phyloP scores from a whole-genome alignment of 2,113 vertebrate species.

The Lepisosteus osseus region DNA sequence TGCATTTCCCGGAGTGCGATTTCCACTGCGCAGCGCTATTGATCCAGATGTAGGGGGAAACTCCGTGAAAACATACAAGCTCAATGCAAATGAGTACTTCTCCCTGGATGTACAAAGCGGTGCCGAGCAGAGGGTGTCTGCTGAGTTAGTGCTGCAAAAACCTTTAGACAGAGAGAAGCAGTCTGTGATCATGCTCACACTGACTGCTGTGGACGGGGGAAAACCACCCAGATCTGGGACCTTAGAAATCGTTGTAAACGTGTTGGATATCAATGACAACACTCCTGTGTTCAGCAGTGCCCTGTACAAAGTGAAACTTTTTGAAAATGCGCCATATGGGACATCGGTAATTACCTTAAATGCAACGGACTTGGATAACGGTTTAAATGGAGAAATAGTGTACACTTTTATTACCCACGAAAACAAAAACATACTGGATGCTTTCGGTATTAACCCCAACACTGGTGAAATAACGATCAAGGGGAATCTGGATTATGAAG shows the following conservation, averaged over 20 bases:
- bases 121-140: slow-evolving; percentile 56
- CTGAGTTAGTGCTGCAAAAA: slow-evolving; percentile 62
- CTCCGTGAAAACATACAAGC: slow-evolving; percentile 56
- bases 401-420: slow-evolving; percentile 54
- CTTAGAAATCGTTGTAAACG: slow-evolving; percentile 44
- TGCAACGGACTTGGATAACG: slow-evolving; percentile 54
- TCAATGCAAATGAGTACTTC: slow-evolving; percentile 60
- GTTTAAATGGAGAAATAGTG: slow-evolving; percentile 45
- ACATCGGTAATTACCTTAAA: slow-evolving; percentile 35
- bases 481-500: slow-evolving; percentile 63
- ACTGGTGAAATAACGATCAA: slow-evolving; percentile 70
- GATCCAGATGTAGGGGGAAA: slow-evolving; percentile 58
- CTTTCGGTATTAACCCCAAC: slow-evolving; percentile 59
- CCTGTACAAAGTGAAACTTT: slow-evolving; percentile 49
- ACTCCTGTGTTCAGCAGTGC: slow-evolving; percentile 41
- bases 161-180: slow-evolving; percentile 57
- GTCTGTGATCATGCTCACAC: slow-evolving; percentile 37
- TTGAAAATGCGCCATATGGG: slow-evolving; percentile 49
- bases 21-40: slow-evolving; percentile 45
- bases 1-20: slow-evolving; percentile 44
- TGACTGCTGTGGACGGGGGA: slow-evolving; percentile 58
- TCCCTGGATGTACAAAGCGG: slow-evolving; percentile 53
- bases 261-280: slow-evolving; percentile 61
- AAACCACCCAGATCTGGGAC: slow-evolving; percentile 51
- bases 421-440: slow-evolving; percentile 43